Evolutionary conservation across 2,888 invertebrate species (phyloP).

Genomic region (Rhabditoides inermis): DNA sequence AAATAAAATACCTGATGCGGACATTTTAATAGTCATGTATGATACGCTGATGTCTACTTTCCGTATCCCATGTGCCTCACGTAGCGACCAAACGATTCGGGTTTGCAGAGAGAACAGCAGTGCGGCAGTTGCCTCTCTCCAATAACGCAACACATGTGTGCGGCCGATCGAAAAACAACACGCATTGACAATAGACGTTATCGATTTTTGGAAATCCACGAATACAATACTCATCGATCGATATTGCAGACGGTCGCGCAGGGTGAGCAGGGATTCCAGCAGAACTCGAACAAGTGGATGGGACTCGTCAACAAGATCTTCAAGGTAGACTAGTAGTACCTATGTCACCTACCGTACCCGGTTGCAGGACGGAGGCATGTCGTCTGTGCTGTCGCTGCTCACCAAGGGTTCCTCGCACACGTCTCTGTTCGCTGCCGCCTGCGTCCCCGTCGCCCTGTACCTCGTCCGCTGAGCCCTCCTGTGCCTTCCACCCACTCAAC

Average conservation of each 20-base stretch:
- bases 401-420: background rate
- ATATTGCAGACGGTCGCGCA: slow-evolving; percentile 26
- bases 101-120: no score
- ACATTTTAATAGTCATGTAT: no score
- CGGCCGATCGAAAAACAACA: no score
- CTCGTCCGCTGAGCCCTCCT: slow-evolving; percentile 7
- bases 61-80: no score
- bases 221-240: background rate
- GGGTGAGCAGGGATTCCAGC: slow-evolving; percentile 25
- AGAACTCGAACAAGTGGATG: slow-evolving; percentile 36
- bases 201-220: background rate
- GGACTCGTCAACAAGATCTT: slow-evolving; percentile 30
- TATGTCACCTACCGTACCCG: no score
- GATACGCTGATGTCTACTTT: no score
- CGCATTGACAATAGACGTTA: no score
- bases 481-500: background rate
- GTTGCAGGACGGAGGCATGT: slow-evolving; percentile 7
- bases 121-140: no score
- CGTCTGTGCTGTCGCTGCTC: slow-evolving; percentile 14
- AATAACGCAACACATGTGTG: no score
- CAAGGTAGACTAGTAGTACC: slow-evolving; percentile 1
- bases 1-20: no score
- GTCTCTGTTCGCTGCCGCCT: slow-evolving; percentile 18
- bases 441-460: slow-evolving; percentile 22
- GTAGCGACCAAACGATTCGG: no score